Evolutionary conservation across 1,140 invertebrate species (phyloP), one percentile per base, ranked within the genome.

Genomic region (Aphidius gifuensis): DNA sequence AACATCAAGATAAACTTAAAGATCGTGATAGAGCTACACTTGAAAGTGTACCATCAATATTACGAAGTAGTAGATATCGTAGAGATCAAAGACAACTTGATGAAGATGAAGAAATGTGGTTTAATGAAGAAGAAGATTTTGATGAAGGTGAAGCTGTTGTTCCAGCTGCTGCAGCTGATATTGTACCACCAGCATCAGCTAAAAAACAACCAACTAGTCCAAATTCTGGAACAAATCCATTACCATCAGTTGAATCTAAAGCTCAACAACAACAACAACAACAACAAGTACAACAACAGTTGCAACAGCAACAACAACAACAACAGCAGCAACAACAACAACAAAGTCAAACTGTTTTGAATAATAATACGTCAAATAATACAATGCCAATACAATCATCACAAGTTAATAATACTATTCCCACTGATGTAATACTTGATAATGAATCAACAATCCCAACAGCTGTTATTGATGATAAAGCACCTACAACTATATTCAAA

Each of bases 101-200:
- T 53, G 95, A 98, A 72, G 96, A 99, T 69, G 96, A 99, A 76
- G 96, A 98, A 79, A 94, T 97, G 87, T 99, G 96, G 96, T 98
- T 98, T 80, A 96, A 96, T 75, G 93, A 97, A 71, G 95, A 98
- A 68, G 95, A 97, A 74, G 95, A 97, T 71, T 89, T 93, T 69
- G 93, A 96, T 66, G 94, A 97, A 72, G 90, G 88, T 74, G 85
- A 87, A 65, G 83, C 85, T 47, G 83, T 86, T 16, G 82, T 87
- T 40, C 81, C 85, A 45, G 83, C 82, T 47, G 77, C 79, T 46
- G 77, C 79, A 44, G 79, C 78, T 11, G 75, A 80, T 69, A 64
- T 80, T 44, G 73, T 79, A 47, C 70, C 74, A 23, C 72, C 74
- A 8, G 69, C 76, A 11, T 75, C 73, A 7, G 70, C 73, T 6